phyloP scores from a whole-genome alignment of 1,140 invertebrate genomes.

The Drosophila sproati region DNA sequence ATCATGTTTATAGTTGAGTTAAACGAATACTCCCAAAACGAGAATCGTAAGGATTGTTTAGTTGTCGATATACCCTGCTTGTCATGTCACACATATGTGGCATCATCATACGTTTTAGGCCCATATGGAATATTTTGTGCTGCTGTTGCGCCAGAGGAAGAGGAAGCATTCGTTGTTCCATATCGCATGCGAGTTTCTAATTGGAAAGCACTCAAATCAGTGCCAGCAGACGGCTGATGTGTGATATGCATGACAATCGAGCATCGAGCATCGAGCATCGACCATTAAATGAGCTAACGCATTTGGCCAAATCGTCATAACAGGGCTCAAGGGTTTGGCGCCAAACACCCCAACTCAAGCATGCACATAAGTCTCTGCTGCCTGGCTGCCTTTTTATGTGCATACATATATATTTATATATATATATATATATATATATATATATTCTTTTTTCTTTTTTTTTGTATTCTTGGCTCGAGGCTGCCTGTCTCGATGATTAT shows the following conservation, averaged over 20 bases:
- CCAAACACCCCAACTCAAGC: too few relatives aligned
- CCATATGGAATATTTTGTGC: slow-evolving; percentile 17
- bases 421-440: not conserved
- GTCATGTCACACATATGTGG: not conserved
- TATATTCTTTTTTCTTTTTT: not conserved
- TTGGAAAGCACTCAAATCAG: slow-evolving; percentile 77
- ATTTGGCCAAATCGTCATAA: slow-evolving; percentile 3
- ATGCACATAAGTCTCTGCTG: not conserved
- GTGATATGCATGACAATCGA: slow-evolving; percentile 62
- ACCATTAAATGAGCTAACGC: not conserved
- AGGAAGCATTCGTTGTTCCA: slow-evolving; percentile 10
- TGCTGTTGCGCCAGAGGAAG: slow-evolving; percentile 28
- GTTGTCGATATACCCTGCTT: slow-evolving; percentile 1
- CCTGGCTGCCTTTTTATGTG: not conserved
- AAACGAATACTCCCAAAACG: too few relatives aligned
- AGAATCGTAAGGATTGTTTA: too few relatives aligned
- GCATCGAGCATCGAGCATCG: slow-evolving; percentile 26
- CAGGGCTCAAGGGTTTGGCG: slow-evolving; percentile 29
- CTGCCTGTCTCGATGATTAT: slow-evolving; percentile 33
- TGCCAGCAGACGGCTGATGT: slow-evolving; percentile 48
- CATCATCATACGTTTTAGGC: slow-evolving; percentile 12
- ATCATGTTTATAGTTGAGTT: too few relatives aligned
- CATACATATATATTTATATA: not conserved
- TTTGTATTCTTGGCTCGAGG: slow-evolving; percentile 4
- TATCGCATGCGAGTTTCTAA: slow-evolving; percentile 62